phyloP scores from a whole-genome alignment of 2,888 invertebrate species.

The Neuroscelio doddi region DNA sequence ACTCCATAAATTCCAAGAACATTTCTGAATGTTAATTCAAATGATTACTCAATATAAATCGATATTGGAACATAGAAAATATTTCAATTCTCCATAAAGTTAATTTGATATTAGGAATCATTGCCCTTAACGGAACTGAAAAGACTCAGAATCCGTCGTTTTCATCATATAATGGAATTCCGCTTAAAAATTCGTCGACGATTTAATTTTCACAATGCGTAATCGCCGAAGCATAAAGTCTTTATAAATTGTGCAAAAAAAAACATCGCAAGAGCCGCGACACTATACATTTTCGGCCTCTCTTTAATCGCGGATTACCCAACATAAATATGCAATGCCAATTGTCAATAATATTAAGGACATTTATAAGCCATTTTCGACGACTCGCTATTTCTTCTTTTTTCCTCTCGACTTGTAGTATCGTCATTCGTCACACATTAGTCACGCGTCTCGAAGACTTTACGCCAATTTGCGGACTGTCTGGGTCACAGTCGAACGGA shows the following conservation, averaged over 20 bases:
- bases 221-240: neutral
- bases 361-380: neutral
- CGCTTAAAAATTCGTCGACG: neutral
- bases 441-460: neutral
- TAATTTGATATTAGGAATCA: neutral
- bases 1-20: no score
- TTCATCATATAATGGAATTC: neutral
- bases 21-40: no score
- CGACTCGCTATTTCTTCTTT: constrained; percentile 4
- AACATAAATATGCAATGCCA: neutral
- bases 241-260: no score
- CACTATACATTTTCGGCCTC: neutral
- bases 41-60: no score
- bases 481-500: no score
- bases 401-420: no score
- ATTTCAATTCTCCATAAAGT: neutral
- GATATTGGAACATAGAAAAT: no score
- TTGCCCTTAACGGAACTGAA: neutral
- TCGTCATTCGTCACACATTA: neutral
- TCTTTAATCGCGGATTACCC: neutral
- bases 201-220: constrained; percentile 2
- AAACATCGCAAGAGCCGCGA: constrained; percentile 5
- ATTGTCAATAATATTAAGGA: neutral
- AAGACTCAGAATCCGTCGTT: neutral
- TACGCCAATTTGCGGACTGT: no score